A percentile compares a stretch with the other conserved stretches of the same genome.
Evolutionary conservation across 2,113 vertebrate genomes (phyloP).

Genomic region (Oncorhynchus keta): DNA sequence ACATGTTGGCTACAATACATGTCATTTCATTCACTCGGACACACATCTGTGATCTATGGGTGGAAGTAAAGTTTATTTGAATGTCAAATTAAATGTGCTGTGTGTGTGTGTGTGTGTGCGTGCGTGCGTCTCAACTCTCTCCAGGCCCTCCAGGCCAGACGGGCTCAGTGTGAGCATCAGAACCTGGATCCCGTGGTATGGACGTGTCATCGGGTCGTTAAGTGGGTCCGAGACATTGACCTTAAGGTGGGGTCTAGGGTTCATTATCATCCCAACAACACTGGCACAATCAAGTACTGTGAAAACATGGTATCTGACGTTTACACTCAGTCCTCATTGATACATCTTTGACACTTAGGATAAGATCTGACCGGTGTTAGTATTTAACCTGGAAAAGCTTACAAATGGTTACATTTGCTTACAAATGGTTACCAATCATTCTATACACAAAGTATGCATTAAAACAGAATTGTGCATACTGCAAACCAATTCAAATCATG

Average conservation of each 20-base stretch:
- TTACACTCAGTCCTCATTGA: no score
- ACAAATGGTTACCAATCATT: not conserved
- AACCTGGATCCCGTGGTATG: slow-evolving; percentile 82
- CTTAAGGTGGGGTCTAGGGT: slow-evolving; percentile 72
- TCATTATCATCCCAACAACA: no score
- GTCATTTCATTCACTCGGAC: no score
- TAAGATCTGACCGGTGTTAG: no score
- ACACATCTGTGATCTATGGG: no score
- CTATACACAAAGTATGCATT: not conserved
- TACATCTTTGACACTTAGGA: no score
- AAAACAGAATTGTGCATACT: not conserved
- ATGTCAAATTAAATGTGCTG: slow-evolving; percentile 4
- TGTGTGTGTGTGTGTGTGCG: slow-evolving; percentile 76
- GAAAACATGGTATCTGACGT: no score
- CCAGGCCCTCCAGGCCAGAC: slow-evolving; percentile 79
- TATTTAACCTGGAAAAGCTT: no score
- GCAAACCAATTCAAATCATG: no score
- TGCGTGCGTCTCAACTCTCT: not conserved
- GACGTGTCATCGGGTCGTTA: slow-evolving; percentile 83
- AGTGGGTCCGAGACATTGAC: slow-evolving; percentile 85
- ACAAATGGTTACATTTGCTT: not conserved
- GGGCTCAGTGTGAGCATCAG: slow-evolving; percentile 80
- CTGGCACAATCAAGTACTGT: no score
- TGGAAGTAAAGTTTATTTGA: no score
- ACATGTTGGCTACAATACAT: no score